Evolutionary conservation across 2,113 vertebrate genomes (phyloP).

Genomic region (Pelusios castaneus): DNA sequence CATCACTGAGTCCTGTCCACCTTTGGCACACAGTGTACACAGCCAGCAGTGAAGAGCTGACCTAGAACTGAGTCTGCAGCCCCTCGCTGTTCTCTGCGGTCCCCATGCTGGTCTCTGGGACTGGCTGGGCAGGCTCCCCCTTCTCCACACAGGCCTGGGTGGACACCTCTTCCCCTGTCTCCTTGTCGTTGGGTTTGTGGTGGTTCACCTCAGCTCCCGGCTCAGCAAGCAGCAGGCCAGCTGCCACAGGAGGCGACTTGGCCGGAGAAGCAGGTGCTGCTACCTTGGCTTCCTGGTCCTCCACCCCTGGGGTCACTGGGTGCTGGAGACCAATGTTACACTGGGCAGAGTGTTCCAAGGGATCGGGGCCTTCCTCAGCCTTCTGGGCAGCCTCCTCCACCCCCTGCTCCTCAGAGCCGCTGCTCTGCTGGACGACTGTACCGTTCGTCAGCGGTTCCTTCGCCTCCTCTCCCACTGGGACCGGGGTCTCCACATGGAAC

Average conservation of each 20-base stretch:
- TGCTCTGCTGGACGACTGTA: conserved; percentile 3
- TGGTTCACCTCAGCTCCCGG: conserved; percentile 46
- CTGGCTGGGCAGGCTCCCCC: neutral
- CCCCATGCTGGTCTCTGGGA: neutral
- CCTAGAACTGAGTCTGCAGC: conserved; percentile 81
- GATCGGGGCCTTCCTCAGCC: neutral
- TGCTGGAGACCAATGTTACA: conserved; percentile 68
- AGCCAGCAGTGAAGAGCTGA: fast-evolving
- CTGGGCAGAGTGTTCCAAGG: neutral
- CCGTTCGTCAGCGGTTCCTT: conserved; percentile 66
- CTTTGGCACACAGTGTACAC: neutral
- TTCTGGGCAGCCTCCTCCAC: conserved; percentile 13
- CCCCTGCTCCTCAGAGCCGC: conserved; percentile 25
- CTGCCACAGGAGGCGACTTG: neutral
- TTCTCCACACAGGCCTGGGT: fast-evolving
- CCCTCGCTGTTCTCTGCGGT: conserved; percentile 62
- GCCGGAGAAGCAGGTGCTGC: conserved; percentile 28
- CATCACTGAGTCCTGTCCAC: neutral
- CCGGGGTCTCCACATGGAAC: conserved; percentile 53
- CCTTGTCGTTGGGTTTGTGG: conserved; percentile 66
- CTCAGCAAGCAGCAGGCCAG: conserved; percentile 18
- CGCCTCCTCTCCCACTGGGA: fast-evolving
- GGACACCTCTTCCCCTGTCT: conserved; percentile 64
- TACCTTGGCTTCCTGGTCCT: conserved; percentile 5
- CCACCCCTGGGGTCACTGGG: conserved; percentile 9